phyloP scores from a whole-genome alignment of 2,888 invertebrate genomes.

The Drosophila bunnanda region DNA sequence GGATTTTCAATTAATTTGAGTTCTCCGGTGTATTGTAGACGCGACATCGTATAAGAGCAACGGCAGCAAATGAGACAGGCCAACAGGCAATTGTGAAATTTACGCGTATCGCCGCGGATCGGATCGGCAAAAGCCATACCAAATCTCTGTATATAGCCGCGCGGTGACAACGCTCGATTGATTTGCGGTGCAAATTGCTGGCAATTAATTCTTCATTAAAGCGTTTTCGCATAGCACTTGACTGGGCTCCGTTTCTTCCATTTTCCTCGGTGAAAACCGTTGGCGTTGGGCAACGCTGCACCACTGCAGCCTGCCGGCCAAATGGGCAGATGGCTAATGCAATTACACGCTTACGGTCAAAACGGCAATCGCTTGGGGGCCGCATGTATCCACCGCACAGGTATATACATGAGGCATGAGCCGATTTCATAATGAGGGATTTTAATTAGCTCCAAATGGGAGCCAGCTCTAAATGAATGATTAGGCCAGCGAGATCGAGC shows the following conservation, averaged over 20 bases:
- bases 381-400: constrained; percentile 7
- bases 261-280: constrained; percentile 64
- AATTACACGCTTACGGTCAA: constrained; percentile 79
- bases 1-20: constrained; percentile 83
- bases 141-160: constrained; percentile 49
- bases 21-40: constrained; percentile 81
- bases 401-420: constrained; percentile 26
- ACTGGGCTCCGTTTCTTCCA: neutral
- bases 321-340: constrained; percentile 65
- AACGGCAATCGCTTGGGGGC: constrained; percentile 57
- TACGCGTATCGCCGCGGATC: constrained; percentile 66
- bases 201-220: constrained; percentile 84
- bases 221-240: constrained; percentile 79
- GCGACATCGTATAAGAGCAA: constrained; percentile 69
- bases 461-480: constrained; percentile 35
- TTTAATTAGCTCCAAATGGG: constrained; percentile 78
- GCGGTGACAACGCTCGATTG: constrained; percentile 74
- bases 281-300: constrained; percentile 53
- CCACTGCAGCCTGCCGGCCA: constrained; percentile 30
- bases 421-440: constrained; percentile 79
- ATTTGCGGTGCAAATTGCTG: constrained; percentile 83
- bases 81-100: constrained; percentile 73
- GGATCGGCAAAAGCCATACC: constrained; percentile 25
- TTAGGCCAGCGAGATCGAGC: constrained; percentile 5
- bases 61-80: constrained; percentile 54